Evolutionary conservation across 2,113 vertebrate genomes (phyloP).

Genomic region (Passer domesticus): DNA sequence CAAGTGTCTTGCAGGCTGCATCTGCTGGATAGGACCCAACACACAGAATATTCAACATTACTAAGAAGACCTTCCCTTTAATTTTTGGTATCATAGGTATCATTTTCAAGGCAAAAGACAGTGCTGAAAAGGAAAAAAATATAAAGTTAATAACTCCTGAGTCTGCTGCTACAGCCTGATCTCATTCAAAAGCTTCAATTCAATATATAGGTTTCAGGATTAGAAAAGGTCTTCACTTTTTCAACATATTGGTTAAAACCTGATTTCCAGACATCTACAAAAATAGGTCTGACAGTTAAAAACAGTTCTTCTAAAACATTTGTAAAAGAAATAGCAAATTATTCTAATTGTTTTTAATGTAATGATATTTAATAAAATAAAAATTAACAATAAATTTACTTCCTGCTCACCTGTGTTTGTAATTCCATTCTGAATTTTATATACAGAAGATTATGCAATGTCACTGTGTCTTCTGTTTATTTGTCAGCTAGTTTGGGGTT

Average conservation of each 20-base stretch:
- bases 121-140: slow-evolving; percentile 57
- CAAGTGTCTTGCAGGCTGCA: slow-evolving; percentile 43
- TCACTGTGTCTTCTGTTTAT: background rate
- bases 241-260: slow-evolving; percentile 25
- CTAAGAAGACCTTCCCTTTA: slow-evolving; percentile 17
- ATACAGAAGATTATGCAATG: background rate
- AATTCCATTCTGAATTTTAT: background rate
- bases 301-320: background rate
- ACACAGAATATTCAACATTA: slow-evolving; percentile 65
- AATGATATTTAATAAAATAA: background rate
- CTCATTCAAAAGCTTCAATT: slow-evolving; percentile 53
- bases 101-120: slow-evolving; percentile 60
- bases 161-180: background rate
- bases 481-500: background rate
- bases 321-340: background rate
- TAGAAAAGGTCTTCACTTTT: slow-evolving; percentile 35
- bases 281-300: slow-evolving; percentile 19
- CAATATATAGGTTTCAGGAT: slow-evolving; percentile 33
- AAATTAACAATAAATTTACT: background rate
- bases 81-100: slow-evolving; percentile 30
- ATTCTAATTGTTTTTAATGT: background rate
- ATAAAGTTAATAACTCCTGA: slow-evolving; percentile 43
- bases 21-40: slow-evolving; percentile 51
- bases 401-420: background rate
- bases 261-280: slow-evolving; percentile 26